Percentiles rank a stretch among this genome's conserved stretches.
Evolutionary conservation across 2,888 invertebrate species (phyloP).

Genomic region (Nomada fucata): DNA sequence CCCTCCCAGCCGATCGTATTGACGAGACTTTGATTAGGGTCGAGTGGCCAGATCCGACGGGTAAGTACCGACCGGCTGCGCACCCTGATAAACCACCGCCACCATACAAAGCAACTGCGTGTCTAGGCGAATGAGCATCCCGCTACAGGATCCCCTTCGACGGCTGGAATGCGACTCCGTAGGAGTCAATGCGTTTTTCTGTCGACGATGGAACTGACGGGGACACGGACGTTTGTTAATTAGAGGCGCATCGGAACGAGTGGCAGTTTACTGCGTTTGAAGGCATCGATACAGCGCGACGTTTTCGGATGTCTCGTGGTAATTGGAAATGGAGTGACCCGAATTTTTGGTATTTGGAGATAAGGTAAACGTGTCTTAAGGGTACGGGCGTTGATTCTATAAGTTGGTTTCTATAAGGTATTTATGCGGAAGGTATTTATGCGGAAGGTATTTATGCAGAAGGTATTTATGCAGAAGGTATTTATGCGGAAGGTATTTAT

Average conservation of each 20-base stretch:
- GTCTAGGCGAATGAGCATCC: constrained; percentile 55
- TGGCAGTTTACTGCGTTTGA: constrained; percentile 3
- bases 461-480: no score
- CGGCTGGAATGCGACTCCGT: constrained; percentile 28
- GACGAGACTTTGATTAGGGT: constrained; percentile 85
- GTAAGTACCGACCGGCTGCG: constrained; percentile 77
- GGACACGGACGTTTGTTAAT: constrained; percentile 45
- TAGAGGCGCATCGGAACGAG: constrained; percentile 2
- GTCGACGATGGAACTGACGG: background rate
- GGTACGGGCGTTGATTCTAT: no score
- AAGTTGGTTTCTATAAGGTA: no score
- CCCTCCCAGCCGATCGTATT: constrained; percentile 82
- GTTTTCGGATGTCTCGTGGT: background rate
- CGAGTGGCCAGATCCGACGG: constrained; percentile 83
- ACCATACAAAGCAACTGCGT: constrained; percentile 56
- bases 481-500: no score
- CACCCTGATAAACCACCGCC: constrained; percentile 72
- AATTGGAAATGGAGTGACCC: no score
- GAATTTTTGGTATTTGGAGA: no score
- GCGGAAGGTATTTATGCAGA: no score
- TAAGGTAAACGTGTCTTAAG: no score
- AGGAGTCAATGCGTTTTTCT: constrained; percentile 55
- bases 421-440: no score
- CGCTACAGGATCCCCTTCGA: background rate
- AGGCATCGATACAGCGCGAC: no score